Conservation (phyloP, 2,888 invertebrate species). For the Vesta saturnalis region DNA sequence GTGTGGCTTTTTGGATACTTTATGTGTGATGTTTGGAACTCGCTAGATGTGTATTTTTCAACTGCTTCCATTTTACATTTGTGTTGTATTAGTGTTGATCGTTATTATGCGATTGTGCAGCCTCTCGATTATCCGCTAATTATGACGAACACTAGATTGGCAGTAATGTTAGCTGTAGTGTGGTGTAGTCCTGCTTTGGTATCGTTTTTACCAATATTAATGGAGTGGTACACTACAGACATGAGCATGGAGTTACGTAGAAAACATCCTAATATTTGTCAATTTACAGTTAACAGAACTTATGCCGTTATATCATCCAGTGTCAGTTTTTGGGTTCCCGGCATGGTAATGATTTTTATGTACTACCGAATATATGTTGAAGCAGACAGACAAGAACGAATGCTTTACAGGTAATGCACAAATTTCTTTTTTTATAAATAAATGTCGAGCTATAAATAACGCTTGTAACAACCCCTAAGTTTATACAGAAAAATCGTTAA, state of each 20-base stretch:
- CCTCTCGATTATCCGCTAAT: conserved; percentile 93
- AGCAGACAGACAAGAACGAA: conserved; percentile 84
- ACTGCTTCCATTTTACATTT: conserved; percentile 93
- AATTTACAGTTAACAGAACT: conserved; percentile 85
- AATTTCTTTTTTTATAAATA: conserved; percentile 2
- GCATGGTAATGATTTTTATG: conserved; percentile 92
- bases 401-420: conserved; percentile 80
- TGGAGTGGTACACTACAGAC: conserved; percentile 93
- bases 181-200: conserved; percentile 94
- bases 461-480: not conserved
- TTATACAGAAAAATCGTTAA: not conserved
- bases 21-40: conserved; percentile 97
- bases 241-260: conserved; percentile 78
- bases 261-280: conserved; percentile 77
- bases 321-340: conserved; percentile 94
- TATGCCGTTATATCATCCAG: conserved; percentile 90
- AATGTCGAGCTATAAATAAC: not conserved
- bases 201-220: conserved; percentile 94
- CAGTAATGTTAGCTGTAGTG: conserved; percentile 85
- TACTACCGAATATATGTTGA: conserved; percentile 90
- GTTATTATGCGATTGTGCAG: conserved; percentile 92
- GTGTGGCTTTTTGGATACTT: conserved; percentile 90
- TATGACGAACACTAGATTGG: conserved; percentile 85
- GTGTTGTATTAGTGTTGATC: conserved; percentile 90
- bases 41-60: conserved; percentile 93